Evolutionary conservation across 2,797 vertebrate genomes (phyloP).

Genomic region (Intellagama lesueurii): DNA sequence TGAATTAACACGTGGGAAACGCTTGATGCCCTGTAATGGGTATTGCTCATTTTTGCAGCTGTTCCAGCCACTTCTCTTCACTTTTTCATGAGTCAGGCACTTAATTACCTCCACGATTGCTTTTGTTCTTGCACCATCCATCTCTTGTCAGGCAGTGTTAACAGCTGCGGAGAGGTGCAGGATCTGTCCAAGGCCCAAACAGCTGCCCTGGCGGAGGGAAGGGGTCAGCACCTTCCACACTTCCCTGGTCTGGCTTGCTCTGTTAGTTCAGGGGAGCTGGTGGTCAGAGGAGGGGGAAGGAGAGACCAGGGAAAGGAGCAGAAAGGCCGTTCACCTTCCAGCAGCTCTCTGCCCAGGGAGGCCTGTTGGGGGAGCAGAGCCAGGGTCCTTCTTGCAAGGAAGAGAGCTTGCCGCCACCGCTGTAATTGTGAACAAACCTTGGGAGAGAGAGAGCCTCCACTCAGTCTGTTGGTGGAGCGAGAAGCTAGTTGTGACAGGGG

Average conservation of each 20-base stretch:
- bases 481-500: not conserved
- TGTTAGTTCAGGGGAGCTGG: not conserved
- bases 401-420: not conserved
- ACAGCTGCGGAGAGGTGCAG: not conserved
- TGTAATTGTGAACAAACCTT: not conserved
- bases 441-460: too few species aligned
- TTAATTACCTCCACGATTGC: not conserved
- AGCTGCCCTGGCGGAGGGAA: too few species aligned
- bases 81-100: too few species aligned
- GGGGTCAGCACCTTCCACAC: too few species aligned
- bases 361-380: too few species aligned
- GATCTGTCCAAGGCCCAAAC: too few species aligned
- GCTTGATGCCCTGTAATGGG: not conserved
- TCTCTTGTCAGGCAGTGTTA: not conserved
- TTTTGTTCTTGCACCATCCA: not conserved
- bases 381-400: not conserved
- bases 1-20: not conserved
- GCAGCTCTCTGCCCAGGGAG: not conserved
- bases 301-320: not conserved
- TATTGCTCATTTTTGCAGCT: not conserved
- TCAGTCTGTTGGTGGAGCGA: too few species aligned
- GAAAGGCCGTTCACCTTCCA: not conserved
- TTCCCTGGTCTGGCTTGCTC: not conserved
- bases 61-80: not conserved
- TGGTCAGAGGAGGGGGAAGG: fast-evolving